Evolutionary conservation across 2,888 invertebrate species (phyloP).

Genomic region (Pammene fasciana): DNA sequence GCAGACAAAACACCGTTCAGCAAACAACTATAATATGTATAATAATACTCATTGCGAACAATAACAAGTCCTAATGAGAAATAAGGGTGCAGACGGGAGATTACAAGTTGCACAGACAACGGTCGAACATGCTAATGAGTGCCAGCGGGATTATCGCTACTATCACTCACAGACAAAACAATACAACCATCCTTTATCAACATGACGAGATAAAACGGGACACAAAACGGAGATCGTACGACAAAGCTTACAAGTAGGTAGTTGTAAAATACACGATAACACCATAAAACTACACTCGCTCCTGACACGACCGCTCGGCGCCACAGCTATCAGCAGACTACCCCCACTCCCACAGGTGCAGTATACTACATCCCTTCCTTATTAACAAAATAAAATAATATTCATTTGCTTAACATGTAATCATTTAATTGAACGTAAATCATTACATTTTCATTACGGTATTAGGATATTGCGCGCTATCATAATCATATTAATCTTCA

Average conservation of each 20-base stretch:
- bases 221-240: neutral
- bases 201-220: slow-evolving; percentile 6
- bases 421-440: too few relatives aligned
- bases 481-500: too few relatives aligned
- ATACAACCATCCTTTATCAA: slow-evolving; percentile 13
- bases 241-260: neutral
- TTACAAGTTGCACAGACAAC: slow-evolving; percentile 68
- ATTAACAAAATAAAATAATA: too few relatives aligned
- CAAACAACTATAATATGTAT: neutral
- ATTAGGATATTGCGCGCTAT: too few relatives aligned
- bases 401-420: too few relatives aligned
- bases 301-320: too few relatives aligned
- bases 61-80: slow-evolving; percentile 39
- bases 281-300: too few relatives aligned
- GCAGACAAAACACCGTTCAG: neutral
- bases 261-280: too few relatives aligned
- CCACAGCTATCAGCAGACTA: too few relatives aligned
- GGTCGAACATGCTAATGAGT: slow-evolving; percentile 61
- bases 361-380: too few relatives aligned
- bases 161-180: slow-evolving; percentile 46
- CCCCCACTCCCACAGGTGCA: too few relatives aligned
- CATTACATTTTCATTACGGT: too few relatives aligned
- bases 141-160: slow-evolving; percentile 61
- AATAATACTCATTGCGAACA: slow-evolving; percentile 27
- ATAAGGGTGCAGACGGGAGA: slow-evolving; percentile 51